Percentiles rank a stretch among this genome's conserved stretches.
These are phyloP conservation scores for Oreochromis mossambicus DNA, from an alignment of 2,797 vertebrate species.

Conservation along the genomic window DNA sequence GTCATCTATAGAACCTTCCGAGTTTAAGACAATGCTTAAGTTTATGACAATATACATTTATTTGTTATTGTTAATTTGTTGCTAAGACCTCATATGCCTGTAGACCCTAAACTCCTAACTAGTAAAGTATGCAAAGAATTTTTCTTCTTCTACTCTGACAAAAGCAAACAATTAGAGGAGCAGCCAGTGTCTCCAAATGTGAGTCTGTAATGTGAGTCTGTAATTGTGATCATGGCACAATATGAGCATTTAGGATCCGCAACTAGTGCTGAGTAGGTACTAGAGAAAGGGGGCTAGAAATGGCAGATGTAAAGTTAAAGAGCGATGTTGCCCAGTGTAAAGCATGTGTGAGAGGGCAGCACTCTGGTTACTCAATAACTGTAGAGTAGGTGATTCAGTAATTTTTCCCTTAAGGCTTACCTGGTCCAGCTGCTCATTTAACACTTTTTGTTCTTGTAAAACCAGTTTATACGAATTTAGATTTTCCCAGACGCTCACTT, in stretches of 20 bases:
- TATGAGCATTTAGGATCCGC: background rate
- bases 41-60: background rate
- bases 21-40: background rate
- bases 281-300: background rate
- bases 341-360: background rate
- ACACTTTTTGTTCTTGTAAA: background rate
- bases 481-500: background rate
- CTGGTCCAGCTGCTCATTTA: background rate
- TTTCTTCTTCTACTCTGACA: background rate
- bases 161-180: background rate
- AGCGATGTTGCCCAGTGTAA: background rate
- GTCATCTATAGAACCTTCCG: background rate
- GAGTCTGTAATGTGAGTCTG: background rate
- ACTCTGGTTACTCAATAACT: background rate
- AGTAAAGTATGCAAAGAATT: background rate
- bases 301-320: background rate
- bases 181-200: background rate
- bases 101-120: background rate
- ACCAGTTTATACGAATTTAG: background rate
- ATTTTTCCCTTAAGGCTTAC: background rate
- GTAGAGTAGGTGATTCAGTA: too few relatives aligned
- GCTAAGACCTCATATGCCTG: background rate
- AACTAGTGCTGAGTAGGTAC: background rate
- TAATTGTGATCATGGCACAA: background rate
- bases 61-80: background rate